Conservation (phyloP, 2,797 vertebrate species). For the Vireo griseus region DNA sequence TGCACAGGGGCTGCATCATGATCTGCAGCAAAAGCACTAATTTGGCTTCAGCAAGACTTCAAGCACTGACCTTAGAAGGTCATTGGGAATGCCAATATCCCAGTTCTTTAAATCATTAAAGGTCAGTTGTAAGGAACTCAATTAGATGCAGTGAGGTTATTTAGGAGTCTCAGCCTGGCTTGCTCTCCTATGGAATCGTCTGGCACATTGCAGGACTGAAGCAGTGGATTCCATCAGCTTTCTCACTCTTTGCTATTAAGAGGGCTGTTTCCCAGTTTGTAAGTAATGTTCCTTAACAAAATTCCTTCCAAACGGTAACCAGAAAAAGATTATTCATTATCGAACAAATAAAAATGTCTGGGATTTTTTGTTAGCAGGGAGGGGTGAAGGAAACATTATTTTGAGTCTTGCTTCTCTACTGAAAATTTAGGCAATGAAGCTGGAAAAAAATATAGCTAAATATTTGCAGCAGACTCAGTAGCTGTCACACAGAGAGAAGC, state of each 20-base stretch:
- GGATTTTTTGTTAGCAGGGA: background rate
- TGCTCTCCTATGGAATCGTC: background rate
- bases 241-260: background rate
- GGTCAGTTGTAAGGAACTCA: background rate
- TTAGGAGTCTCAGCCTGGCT: background rate
- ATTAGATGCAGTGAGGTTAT: background rate
- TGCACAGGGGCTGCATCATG: background rate
- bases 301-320: background rate
- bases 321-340: background rate
- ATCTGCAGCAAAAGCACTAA: background rate
- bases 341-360: conserved; percentile 1
- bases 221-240: background rate
- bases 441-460: conserved; percentile 25
- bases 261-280: background rate
- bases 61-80: background rate
- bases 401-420: background rate
- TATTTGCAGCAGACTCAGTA: background rate
- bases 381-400: background rate
- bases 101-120: background rate
- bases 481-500: background rate
- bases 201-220: background rate
- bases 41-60: background rate
- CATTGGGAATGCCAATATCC: background rate
- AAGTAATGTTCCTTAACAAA: background rate
- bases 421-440: conserved; percentile 17